Percentiles rank a stretch among this genome's conserved stretches.
phyloP scores from a whole-genome alignment of 2,888 invertebrate genomes.

The Tetanocera ferruginea region DNA sequence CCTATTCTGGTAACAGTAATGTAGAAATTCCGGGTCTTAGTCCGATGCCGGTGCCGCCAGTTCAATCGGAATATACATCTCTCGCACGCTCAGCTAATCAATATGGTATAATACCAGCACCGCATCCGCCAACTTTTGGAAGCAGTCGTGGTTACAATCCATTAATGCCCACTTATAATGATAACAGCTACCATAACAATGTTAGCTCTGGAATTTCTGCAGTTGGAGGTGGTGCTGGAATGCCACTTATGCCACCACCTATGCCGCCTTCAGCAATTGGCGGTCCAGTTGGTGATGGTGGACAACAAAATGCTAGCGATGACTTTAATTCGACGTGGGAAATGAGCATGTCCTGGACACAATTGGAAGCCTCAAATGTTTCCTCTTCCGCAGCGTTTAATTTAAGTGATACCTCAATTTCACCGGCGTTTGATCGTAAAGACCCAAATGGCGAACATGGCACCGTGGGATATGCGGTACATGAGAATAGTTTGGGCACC shows the following conservation, averaged over 20 bases:
- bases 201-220: not conserved
- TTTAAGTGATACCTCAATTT: constrained; percentile 74
- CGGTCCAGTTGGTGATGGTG: constrained; percentile 21
- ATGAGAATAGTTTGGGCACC: constrained; percentile 68
- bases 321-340: constrained; percentile 70
- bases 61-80: constrained; percentile 57
- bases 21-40: constrained; percentile 51
- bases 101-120: constrained; percentile 49
- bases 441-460: constrained; percentile 70
- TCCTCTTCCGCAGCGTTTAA: constrained; percentile 58
- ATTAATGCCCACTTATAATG: constrained; percentile 39
- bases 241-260: constrained; percentile 51
- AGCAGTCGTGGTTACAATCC: constrained; percentile 39
- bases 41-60: constrained; percentile 58
- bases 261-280: constrained; percentile 24
- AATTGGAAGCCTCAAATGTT: constrained; percentile 65
- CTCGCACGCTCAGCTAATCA: constrained; percentile 55
- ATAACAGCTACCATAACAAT: constrained; percentile 22
- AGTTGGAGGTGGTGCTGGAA: constrained; percentile 25
- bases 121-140: constrained; percentile 50
- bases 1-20: constrained; percentile 54
- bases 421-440: constrained; percentile 78
- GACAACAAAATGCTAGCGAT: constrained; percentile 53
- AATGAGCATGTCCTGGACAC: constrained; percentile 70
- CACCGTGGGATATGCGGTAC: constrained; percentile 75